phyloP scores from a whole-genome alignment of 1,140 invertebrate species.

The Cydia splendana region DNA sequence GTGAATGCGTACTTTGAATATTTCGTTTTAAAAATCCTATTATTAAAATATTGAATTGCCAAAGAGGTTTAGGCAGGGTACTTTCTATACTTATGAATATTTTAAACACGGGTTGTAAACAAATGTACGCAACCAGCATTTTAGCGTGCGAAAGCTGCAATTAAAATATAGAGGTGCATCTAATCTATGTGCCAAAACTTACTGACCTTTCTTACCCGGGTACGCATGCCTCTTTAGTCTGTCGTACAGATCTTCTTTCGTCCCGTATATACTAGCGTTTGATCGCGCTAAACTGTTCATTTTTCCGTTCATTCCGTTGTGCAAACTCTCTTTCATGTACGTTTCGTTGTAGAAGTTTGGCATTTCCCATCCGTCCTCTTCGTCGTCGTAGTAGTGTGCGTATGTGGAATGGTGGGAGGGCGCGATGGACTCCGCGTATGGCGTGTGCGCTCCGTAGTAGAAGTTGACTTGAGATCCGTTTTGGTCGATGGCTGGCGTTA shows the following conservation, averaged over 20 bases:
- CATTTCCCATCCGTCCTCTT: conserved; percentile 98
- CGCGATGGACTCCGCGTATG: conserved; percentile 96
- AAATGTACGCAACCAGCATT: conserved; percentile 28
- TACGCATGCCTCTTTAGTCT: conserved; percentile 97
- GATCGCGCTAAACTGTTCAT: conserved; percentile 95
- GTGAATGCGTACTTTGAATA: neutral
- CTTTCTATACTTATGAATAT: neutral
- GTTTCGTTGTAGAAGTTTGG: conserved; percentile 98
- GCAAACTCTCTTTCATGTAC: conserved; percentile 96
- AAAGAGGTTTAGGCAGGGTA: no score
- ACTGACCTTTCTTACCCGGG: conserved; percentile 95
- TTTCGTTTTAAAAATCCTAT: neutral
- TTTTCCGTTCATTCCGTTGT: conserved; percentile 86
- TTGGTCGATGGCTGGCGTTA: conserved; percentile 91
- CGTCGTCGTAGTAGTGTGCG: conserved; percentile 96
- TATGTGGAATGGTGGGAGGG: conserved; percentile 97
- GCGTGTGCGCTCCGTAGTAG: conserved; percentile 94
- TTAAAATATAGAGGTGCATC: conserved; percentile 52
- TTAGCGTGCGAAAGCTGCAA: conserved; percentile 53
- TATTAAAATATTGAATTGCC: conserved; percentile 32
- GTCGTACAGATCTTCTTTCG: conserved; percentile 97
- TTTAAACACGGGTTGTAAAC: neutral
- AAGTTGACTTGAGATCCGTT: conserved; percentile 97
- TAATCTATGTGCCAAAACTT: conserved; percentile 69
- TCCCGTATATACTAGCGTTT: conserved; percentile 96